Base-by-base conservation (phyloP, 2,888 invertebrate species). In the Parthenolecanium corni region DNA sequence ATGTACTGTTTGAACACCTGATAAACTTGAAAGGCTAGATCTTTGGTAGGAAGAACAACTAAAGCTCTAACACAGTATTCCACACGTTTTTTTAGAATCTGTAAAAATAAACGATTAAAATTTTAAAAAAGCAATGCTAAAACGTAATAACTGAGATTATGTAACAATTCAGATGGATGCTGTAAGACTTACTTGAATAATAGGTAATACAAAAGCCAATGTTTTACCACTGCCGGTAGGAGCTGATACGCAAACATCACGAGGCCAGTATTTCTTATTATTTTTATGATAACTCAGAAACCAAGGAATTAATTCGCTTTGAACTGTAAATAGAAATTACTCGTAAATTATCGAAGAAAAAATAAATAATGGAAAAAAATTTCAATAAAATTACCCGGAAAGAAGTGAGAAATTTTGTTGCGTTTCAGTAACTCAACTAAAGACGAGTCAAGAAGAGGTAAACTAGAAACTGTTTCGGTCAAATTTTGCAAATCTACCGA, bases 151-250 rank as follows among this genome's bases (percentile, higher is more conserved):
- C 65, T n/a, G 56, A 66, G 31, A 31, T 6, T 6, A 31, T 6
- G 4, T 70, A 71, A 54, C 74, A 66, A 53, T 36, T 5, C 2
- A 18, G 31, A 1, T 9, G 23, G 38, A n/a, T n/a, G n/a, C n/a
- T n/a, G n/a, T n/a, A n/a, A n/a, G n/a, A 24, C n/a, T 2, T 47
- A 84, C 79, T 76, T 93, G 89, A 40, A 96, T 76, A 52, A 96
- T 83, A 6, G 97, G 97, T 66, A 97, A 75, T 52, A 89, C 91
- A 80, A 90, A 97, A 2, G 94, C 86, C 64, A 97, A 75, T 1
- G 97, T 97, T 78, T 97, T 97, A 20, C 97, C 97, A 77, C 94
- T 95, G 18, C 95, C 96, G 1, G 97, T 97, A 1, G 97, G 95
- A 18, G 96, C 94, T 46, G 93, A 94, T 25, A 98, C 90, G 76